Evolutionary conservation across 2,888 invertebrate species (phyloP).

Genomic region (Diaperis boleti): DNA sequence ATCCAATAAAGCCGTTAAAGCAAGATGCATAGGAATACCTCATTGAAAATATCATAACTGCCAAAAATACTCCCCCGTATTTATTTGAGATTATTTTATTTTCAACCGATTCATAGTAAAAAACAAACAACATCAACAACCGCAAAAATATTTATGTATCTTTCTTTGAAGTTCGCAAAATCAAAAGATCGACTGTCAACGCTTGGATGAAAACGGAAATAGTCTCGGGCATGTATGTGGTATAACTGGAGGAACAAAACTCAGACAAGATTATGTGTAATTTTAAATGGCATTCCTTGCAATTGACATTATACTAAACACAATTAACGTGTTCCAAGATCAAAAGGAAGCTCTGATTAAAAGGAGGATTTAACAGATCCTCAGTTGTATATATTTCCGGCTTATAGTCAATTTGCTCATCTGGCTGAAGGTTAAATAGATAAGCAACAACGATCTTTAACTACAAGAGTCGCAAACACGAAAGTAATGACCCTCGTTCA

Average conservation of each 20-base stretch:
- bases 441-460: constrained; percentile 30
- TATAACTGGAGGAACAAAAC: neutral
- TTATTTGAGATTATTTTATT: constrained; percentile 20
- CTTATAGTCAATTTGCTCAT: constrained; percentile 31
- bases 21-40: too few species aligned
- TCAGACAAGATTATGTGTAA: constrained; percentile 1
- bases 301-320: constrained; percentile 10
- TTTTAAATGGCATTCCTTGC: neutral
- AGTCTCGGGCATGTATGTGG: neutral
- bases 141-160: constrained; percentile 28
- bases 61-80: neutral
- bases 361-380: constrained; percentile 22
- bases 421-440: constrained; percentile 30
- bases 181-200: constrained; percentile 10
- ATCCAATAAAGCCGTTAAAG: too few species aligned
- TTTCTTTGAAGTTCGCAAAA: constrained; percentile 25
- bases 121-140: constrained; percentile 18
- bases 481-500: constrained; percentile 8
- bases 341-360: constrained; percentile 28
- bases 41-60: neutral
- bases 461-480: constrained; percentile 7
- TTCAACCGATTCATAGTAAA: constrained; percentile 10
- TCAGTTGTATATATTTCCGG: constrained; percentile 19
- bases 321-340: constrained; percentile 12
- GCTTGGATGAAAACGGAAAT: constrained; percentile 9